Conservation (phyloP, 2,888 invertebrate species). For the Parthenolecanium corni region DNA sequence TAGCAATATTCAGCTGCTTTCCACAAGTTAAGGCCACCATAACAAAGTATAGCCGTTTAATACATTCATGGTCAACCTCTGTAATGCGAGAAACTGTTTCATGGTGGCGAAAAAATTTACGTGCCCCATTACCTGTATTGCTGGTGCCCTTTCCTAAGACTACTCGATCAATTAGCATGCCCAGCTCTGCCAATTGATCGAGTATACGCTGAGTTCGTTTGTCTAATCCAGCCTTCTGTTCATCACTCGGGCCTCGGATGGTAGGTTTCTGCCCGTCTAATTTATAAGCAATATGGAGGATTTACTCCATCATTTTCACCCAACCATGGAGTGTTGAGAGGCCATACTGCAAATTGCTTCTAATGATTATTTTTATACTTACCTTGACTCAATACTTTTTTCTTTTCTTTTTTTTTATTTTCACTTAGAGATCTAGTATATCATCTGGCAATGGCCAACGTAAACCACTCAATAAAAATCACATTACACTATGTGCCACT, state of each 20-base stretch:
- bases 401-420: no score
- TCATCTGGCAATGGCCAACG: no score
- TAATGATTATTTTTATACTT: no score
- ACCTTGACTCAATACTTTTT: no score
- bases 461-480: no score
- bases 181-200: background rate
- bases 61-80: background rate
- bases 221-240: no score
- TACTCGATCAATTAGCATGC: background rate
- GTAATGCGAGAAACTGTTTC: background rate
- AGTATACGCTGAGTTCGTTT: no score
- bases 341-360: slow-evolving; percentile 27
- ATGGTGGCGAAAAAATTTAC: background rate
- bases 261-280: slow-evolving; percentile 3
- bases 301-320: slow-evolving; percentile 29
- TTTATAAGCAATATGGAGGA: slow-evolving; percentile 29
- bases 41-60: background rate
- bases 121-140: background rate
- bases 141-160: background rate
- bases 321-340: slow-evolving; percentile 29
- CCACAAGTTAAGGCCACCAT: background rate
- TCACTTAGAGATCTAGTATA: no score
- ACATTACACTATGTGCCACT: no score
- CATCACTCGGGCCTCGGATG: background rate
- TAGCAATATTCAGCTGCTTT: background rate